A percentile compares a stretch with the other conserved stretches of the same genome.
phyloP scores from a whole-genome alignment of 2,113 vertebrate species.

The Uropsilus gracilis region DNA sequence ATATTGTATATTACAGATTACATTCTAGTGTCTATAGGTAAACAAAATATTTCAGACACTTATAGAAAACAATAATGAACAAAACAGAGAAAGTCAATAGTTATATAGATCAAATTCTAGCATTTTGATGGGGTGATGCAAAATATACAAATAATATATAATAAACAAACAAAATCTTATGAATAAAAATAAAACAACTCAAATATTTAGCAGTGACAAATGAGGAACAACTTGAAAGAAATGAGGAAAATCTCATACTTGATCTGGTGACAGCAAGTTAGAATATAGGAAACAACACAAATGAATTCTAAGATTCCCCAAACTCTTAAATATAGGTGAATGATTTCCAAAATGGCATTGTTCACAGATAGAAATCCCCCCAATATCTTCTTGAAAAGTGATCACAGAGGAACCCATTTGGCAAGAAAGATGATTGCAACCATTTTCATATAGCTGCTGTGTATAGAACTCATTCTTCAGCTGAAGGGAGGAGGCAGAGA shows the following conservation, averaged over 20 bases:
- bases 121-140: background rate
- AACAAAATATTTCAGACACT: background rate
- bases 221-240: background rate
- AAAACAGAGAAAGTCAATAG: background rate
- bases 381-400: background rate
- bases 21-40: no score
- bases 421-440: background rate
- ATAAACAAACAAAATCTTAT: background rate
- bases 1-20: background rate
- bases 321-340: background rate
- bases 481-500: background rate
- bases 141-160: background rate
- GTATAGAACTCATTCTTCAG: background rate
- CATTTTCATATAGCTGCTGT: background rate
- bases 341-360: background rate
- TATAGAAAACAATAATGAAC: background rate
- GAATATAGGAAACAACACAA: background rate
- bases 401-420: background rate
- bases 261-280: background rate
- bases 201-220: background rate
- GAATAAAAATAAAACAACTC: background rate
- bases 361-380: background rate
- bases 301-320: background rate
- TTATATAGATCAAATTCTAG: background rate
- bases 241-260: background rate